These are phyloP conservation scores for Drosophila vallismaia DNA, from an alignment of 2,888 invertebrate species.

Conservation along the genomic window DNA sequence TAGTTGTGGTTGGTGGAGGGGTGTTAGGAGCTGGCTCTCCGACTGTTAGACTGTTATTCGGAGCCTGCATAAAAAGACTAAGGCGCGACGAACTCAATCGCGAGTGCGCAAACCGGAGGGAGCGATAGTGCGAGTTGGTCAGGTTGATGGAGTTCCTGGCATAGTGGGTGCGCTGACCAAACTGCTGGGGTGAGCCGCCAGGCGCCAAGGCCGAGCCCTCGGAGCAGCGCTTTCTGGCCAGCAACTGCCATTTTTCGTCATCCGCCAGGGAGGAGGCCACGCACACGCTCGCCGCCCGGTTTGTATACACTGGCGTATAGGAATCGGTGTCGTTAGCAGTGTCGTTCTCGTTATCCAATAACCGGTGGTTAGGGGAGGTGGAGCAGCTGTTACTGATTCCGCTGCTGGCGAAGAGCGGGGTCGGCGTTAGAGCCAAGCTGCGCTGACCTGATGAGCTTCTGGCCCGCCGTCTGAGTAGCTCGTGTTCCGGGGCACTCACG, in stretches of 20 bases:
- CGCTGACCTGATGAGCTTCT: slow-evolving; percentile 80
- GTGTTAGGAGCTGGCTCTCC: slow-evolving; percentile 26
- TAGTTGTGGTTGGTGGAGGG: slow-evolving; percentile 16
- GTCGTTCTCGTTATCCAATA: slow-evolving; percentile 65
- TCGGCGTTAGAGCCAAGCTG: slow-evolving; percentile 82
- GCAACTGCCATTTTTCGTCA: slow-evolving; percentile 84
- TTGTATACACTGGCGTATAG: slow-evolving; percentile 83
- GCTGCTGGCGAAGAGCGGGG: slow-evolving; percentile 74
- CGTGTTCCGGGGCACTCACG: slow-evolving; percentile 60
- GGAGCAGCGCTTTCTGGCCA: slow-evolving; percentile 82
- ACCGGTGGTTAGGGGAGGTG: slow-evolving; percentile 63
- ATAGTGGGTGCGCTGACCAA: slow-evolving; percentile 80
- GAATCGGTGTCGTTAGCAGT: slow-evolving; percentile 68
- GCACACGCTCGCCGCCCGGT: slow-evolving; percentile 81
- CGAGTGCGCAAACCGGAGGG: slow-evolving; percentile 82
- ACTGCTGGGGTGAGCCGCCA: slow-evolving; percentile 54
- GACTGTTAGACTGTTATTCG: slow-evolving; percentile 47
- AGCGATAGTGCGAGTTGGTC: slow-evolving; percentile 83
- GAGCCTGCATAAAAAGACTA: slow-evolving; percentile 81
- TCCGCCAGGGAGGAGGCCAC: slow-evolving; percentile 76
- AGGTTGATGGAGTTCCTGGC: slow-evolving; percentile 82
- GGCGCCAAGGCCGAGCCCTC: slow-evolving; percentile 68
- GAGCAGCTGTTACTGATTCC: slow-evolving; percentile 41
- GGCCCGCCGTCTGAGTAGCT: slow-evolving; percentile 66
- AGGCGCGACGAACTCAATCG: slow-evolving; percentile 82